Base-by-base conservation (phyloP, 2,797 vertebrate species). In the Hipposideros larvatus region DNA sequence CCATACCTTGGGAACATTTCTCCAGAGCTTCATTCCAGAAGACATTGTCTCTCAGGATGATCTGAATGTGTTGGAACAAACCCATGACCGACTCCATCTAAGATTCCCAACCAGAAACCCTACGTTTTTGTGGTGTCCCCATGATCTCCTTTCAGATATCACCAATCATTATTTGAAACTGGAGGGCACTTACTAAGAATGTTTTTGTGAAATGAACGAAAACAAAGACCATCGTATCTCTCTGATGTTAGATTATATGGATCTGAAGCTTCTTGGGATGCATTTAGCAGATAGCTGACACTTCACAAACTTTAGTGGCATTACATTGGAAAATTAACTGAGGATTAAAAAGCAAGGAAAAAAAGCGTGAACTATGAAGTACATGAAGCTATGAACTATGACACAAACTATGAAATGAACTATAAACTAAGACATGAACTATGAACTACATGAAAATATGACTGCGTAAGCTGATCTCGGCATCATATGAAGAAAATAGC, bases 141-240 rank as follows among this genome's bases (percentile, higher is more conserved):
- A 31, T 24, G 8, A 78, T 11, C 8, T 86, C 26, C 43, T 86
- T 57, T 70, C 2, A 37, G 34, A n/a, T 34, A 37, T 28, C 16
- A 70, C 9, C 11, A 51, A 55, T 21, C 57, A 48, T 51, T 37
- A 34, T 55, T 83, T 61, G 48, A 90, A 77, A 85, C 7, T 22
- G 41, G 82, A 74, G 26, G 34, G 26, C 9, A n/a, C 4, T n/a
- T 26, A 68, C 7, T 11, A 66, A 96, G 57, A 87, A 78, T 9
- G 11, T 16, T 85, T 70, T 59, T 73, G 86, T 96, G 97, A 16
- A 84, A 37, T n/a, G 51, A 83, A 75, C 73, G 34, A 66, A 91
- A 41, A 84, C 26, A 37, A 85, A 86, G 75, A 48, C 11, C 11
- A 34, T 4, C 4, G 14, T 28, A 14, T 34, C 21, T 37, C 16